Percentiles rank a stretch among this genome's conserved stretches.
Evolutionary conservation across 2,888 invertebrate genomes (phyloP).

Genomic region (Scaptomyza polygonia): DNA sequence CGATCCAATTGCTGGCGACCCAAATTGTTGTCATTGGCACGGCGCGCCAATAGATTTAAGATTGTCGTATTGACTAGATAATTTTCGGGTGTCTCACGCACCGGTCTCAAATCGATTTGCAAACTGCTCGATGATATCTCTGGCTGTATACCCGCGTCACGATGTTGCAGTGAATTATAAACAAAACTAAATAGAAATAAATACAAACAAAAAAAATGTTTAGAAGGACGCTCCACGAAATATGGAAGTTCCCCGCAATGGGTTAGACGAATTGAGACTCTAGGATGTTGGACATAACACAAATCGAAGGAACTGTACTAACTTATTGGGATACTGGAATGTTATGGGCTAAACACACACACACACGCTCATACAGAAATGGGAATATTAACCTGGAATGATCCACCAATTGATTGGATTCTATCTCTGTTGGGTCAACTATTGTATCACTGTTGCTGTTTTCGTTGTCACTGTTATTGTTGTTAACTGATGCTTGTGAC

Average conservation of each 20-base stretch:
- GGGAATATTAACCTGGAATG: constrained; percentile 63
- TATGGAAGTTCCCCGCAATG: too few relatives aligned
- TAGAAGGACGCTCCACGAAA: too few relatives aligned
- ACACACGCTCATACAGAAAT: constrained; percentile 3
- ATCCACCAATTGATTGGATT: constrained; percentile 40
- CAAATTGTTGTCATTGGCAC: constrained; percentile 56
- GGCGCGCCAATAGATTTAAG: constrained; percentile 55
- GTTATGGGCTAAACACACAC: too few relatives aligned
- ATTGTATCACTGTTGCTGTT: constrained; percentile 21
- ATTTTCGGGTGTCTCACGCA: constrained; percentile 53
- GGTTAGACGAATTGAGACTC: too few relatives aligned
- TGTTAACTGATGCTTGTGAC: constrained; percentile 54
- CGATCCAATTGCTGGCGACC: constrained; percentile 45
- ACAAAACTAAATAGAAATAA: constrained; percentile 74
- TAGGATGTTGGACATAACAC: too few relatives aligned
- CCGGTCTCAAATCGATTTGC: constrained; percentile 75
- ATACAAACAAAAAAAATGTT: too few relatives aligned
- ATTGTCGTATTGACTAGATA: constrained; percentile 25
- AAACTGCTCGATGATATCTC: constrained; percentile 62
- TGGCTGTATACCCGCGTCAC: constrained; percentile 46
- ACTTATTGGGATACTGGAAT: too few relatives aligned
- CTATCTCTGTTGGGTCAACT: constrained; percentile 25
- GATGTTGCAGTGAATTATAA: constrained; percentile 76
- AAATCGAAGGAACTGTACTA: too few relatives aligned
- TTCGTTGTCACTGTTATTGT: constrained; percentile 29